These are phyloP conservation scores for Diglossa cyanea DNA, from an alignment of 2,797 vertebrate species.

Conservation along the genomic window DNA sequence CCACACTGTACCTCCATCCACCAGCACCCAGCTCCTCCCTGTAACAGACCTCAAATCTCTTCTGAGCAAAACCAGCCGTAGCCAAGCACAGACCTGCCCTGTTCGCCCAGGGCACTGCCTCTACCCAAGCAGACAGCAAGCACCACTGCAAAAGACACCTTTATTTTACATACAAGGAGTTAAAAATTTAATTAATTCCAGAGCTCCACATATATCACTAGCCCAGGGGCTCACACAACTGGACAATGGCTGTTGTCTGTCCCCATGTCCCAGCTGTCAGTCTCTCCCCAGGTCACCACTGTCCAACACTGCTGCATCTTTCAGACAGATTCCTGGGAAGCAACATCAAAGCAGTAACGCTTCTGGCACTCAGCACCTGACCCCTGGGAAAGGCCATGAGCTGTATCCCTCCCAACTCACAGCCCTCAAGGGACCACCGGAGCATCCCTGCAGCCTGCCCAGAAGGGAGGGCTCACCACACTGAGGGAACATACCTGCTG, in stretches of 20 bases:
- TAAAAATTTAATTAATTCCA: neutral
- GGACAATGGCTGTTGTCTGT: neutral
- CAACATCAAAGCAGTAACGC: neutral
- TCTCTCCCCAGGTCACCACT: neutral
- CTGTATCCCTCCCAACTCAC: neutral
- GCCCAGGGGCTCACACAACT: rapidly evolving
- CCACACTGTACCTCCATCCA: neutral
- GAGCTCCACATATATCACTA: neutral
- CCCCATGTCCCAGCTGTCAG: neutral
- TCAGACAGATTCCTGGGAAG: neutral
- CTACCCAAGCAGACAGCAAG: neutral
- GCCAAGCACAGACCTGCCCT: neutral
- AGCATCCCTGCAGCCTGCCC: neutral
- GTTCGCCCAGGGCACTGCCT: neutral
- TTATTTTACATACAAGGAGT: conserved; percentile 10
- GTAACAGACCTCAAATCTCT: neutral
- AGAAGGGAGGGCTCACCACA: neutral
- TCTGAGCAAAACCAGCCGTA: neutral
- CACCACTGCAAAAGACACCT: neutral
- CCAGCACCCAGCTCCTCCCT: neutral
- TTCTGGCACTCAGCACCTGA: neutral
- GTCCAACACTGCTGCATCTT: neutral
- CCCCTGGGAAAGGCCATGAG: rapidly evolving
- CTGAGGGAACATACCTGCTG: neutral
- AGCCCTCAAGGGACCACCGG: neutral